These are phyloP conservation scores for Rhaphigaster nebulosa DNA, from an alignment of 2,888 invertebrate species.

Conservation along the genomic window DNA sequence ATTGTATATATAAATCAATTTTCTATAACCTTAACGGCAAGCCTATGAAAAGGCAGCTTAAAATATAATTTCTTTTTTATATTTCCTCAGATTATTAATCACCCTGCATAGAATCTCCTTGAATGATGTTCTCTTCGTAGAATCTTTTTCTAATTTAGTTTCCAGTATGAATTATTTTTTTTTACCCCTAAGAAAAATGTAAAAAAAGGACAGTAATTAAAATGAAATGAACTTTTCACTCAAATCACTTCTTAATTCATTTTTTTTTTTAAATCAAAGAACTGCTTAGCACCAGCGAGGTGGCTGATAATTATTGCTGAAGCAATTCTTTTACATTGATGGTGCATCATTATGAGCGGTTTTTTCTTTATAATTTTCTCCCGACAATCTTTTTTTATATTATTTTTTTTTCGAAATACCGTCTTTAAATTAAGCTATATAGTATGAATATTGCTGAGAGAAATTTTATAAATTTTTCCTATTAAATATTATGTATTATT, in stretches of 20 bases:
- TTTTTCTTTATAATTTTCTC: neutral
- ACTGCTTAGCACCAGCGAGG: neutral
- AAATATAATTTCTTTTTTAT: too few relatives aligned
- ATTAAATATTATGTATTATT: too few relatives aligned
- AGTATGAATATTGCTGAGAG: too few relatives aligned
- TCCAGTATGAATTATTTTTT: neutral
- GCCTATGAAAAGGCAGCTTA: too few relatives aligned
- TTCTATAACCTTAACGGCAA: too few relatives aligned
- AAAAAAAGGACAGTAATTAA: constrained; percentile 7
- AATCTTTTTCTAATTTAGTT: neutral
- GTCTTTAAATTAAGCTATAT: neutral
- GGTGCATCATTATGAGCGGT: neutral
- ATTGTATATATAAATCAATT: too few relatives aligned
- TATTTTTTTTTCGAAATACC: neutral
- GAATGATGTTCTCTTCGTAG: neutral
- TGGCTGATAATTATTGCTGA: neutral
- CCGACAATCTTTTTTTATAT: neutral
- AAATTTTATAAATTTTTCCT: too few relatives aligned
- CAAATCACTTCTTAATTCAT: neutral
- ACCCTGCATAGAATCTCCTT: too few relatives aligned
- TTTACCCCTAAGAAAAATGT: neutral
- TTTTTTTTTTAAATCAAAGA: neutral
- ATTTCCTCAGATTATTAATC: neutral
- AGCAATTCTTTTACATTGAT: neutral
- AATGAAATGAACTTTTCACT: neutral